These are phyloP conservation scores for Hippocampus barbouri DNA, from an alignment of 2,113 vertebrate species.

Conservation along the genomic window DNA sequence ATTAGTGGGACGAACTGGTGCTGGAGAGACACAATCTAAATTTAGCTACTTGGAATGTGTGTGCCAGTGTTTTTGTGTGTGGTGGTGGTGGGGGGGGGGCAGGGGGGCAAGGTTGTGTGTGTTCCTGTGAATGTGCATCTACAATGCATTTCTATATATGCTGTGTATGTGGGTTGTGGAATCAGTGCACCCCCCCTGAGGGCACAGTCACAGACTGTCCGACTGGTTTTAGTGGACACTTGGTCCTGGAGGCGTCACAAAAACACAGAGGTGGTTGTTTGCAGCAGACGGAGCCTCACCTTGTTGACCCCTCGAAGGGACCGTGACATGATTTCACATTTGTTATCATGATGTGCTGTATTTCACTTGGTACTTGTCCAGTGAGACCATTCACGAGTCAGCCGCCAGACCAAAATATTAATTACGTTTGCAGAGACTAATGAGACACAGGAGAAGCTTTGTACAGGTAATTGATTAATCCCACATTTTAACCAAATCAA, in stretches of 20 bases:
- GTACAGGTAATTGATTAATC: neutral
- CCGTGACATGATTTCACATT: neutral
- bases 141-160: neutral
- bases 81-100: neutral
- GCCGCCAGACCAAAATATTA: neutral
- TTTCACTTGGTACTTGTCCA: neutral
- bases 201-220: neutral
- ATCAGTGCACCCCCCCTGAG: neutral
- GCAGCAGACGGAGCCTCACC: neutral
- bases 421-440: neutral
- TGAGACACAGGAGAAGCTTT: neutral
- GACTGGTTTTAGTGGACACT: neutral
- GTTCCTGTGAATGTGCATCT: neutral
- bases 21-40: neutral
- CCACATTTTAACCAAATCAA: neutral
- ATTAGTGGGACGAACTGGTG: neutral
- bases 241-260: neutral
- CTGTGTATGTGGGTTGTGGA: neutral
- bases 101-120: neutral
- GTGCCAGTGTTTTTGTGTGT: no score
- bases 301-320: neutral
- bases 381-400: neutral
- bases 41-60: neutral
- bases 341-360: neutral
- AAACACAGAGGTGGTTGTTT: constrained; percentile 2